A percentile compares a stretch with the other conserved stretches of the same genome.
phyloP scores from a whole-genome alignment of 2,888 invertebrate genomes.

The Tenthredo livida region DNA sequence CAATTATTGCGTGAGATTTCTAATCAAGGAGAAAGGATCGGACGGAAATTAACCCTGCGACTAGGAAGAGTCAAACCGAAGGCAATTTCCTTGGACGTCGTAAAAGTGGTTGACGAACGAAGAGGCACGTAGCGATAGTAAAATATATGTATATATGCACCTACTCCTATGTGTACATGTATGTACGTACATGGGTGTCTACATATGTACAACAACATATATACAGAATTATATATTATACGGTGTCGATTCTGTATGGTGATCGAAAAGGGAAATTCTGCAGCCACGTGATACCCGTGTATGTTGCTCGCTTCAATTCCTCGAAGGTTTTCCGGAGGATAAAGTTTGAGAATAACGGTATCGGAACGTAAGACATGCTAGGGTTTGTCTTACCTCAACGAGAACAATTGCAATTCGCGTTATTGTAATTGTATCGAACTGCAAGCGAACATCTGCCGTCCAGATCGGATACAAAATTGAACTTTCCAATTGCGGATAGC shows the following conservation, averaged over 20 bases:
- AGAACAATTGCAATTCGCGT: slow-evolving; percentile 24
- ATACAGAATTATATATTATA: neutral
- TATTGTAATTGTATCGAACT: slow-evolving; percentile 38
- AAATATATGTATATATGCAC: slow-evolving; percentile 34
- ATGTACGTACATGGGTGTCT: slow-evolving; percentile 4
- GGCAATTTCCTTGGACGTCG: slow-evolving; percentile 32
- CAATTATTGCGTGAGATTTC: slow-evolving; percentile 27
- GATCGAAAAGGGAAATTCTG: slow-evolving; percentile 2
- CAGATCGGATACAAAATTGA: slow-evolving; percentile 4
- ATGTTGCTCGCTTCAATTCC: neutral
- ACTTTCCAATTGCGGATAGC: slow-evolving; percentile 19
- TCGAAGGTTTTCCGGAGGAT: neutral
- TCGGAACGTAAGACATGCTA: neutral
- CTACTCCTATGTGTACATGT: neutral
- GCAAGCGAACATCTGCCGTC: slow-evolving; percentile 29
- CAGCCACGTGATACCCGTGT: slow-evolving; percentile 13
- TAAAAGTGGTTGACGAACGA: slow-evolving; percentile 14
- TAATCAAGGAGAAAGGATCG: slow-evolving; percentile 13
- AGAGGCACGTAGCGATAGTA: slow-evolving; percentile 31
- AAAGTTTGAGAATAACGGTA: slow-evolving; percentile 25
- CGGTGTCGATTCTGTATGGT: slow-evolving; percentile 2
- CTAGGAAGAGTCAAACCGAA: neutral
- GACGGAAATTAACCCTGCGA: slow-evolving; percentile 13
- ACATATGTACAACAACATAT: neutral
- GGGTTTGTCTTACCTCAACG: neutral